Conservation (phyloP, 2,113 vertebrate species). For the Terrapene triunguis region DNA sequence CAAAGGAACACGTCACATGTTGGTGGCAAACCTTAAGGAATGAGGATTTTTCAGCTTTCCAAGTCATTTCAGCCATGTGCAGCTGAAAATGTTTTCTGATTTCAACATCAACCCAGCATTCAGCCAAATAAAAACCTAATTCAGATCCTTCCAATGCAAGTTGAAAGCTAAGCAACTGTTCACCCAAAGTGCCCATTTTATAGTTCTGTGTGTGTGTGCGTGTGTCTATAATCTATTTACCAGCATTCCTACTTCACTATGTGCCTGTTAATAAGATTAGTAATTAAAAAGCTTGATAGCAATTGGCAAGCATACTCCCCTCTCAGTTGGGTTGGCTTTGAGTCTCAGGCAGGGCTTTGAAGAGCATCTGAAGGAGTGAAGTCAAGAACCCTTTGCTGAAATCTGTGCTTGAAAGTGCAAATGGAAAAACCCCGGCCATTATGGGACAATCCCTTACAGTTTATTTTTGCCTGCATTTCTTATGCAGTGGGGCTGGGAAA, state of each 20-base stretch:
- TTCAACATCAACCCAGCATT: not conserved
- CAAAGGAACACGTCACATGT: not conserved
- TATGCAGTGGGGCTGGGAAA: slow-evolving; percentile 95
- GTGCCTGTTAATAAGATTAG: slow-evolving; percentile 86
- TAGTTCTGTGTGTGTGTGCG: slow-evolving; percentile 45
- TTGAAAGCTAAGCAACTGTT: slow-evolving; percentile 56
- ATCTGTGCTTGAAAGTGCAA: not conserved
- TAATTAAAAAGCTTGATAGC: slow-evolving; percentile 81
- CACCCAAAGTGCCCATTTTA: slow-evolving; percentile 58
- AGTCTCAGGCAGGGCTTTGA: slow-evolving; percentile 41
- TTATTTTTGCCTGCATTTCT: slow-evolving; percentile 93
- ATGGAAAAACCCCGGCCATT: slow-evolving; percentile 84
- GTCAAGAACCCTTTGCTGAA: slow-evolving; percentile 9
- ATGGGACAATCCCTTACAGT: slow-evolving; percentile 90
- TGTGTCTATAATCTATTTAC: slow-evolving; percentile 76
- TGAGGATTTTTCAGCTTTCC: not conserved
- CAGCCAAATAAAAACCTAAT: not conserved
- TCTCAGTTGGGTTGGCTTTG: slow-evolving; percentile 4
- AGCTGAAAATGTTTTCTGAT: not conserved
- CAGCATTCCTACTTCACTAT: slow-evolving; percentile 76
- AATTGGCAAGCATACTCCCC: slow-evolving; percentile 71
- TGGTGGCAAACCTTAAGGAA: not conserved
- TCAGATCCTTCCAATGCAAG: slow-evolving; percentile 58
- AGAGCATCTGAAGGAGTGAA: slow-evolving; percentile 30
- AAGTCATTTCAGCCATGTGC: not conserved